Base-by-base conservation (phyloP, 2,113 vertebrate genomes). In the Nematolebias whitei region DNA sequence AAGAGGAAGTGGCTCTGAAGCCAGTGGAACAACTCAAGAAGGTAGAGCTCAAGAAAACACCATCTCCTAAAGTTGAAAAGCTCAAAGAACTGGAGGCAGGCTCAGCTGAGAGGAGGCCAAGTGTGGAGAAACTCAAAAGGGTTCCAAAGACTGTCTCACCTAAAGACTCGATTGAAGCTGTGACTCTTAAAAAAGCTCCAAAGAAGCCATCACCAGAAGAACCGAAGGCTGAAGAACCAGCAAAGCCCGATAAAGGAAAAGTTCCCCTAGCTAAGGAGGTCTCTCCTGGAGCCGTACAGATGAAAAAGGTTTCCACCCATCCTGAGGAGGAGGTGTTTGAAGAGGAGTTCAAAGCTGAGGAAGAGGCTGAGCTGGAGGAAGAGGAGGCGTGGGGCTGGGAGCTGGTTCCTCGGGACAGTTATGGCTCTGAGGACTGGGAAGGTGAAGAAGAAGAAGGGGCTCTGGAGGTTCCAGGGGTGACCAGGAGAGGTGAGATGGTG, bases 401-500 rank as follows among this genome's bases (percentile, higher is more conserved):
- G 80, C 65, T 88, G 61, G 83, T 64, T 78, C 92, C 93, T 58
- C 68, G 76, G 6, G 80, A 91, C 35, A 91, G 88, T 74, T 89
- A 89, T 45, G 68, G 82, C 76, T 67, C 88, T 7, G 92, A 93
- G 73, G 93, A 90, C 59, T 93, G 77, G 80, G 92, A 93, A 79
- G 90, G 84, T 76, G 85, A 85, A 85, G 82, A 66, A 69, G 91
- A 91, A 72, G 93, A 93, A 51, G 92, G 87, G 18, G 87, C 90
- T 74, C 50, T 93, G 86, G 92, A 95, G 73, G 91, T 92, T 85
- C 93, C 95, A 74, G 92, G 90, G 76, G 91, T 93, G 74, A 71
- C 91, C 86, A 93, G 91, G 88, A 91, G 92, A 96, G 95, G 95
- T 96, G 95, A 96, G 95, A 93, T 78, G 88, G 87, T 80, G 57